A percentile compares a stretch with the other conserved stretches of the same genome.
phyloP scores from a whole-genome alignment of 2,113 vertebrate genomes.

The Xenus cinereus region DNA sequence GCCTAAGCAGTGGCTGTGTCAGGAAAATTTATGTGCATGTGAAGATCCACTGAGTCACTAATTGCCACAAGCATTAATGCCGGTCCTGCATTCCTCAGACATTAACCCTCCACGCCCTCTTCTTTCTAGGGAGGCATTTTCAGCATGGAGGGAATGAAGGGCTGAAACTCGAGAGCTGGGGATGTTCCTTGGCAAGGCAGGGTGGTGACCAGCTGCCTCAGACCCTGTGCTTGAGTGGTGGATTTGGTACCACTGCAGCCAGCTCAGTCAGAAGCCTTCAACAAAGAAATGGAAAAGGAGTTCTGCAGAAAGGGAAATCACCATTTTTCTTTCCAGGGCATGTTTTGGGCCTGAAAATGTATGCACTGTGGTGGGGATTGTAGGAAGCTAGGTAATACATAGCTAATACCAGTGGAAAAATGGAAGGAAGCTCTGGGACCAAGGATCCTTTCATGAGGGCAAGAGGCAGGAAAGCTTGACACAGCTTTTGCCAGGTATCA shows the following conservation, averaged over 20 bases:
- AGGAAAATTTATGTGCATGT: neutral
- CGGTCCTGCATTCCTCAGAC: neutral
- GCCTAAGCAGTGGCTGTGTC: neutral
- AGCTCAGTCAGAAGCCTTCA: neutral
- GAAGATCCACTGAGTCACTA: neutral
- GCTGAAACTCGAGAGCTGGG: neutral
- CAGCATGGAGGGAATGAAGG: neutral
- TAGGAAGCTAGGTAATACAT: neutral
- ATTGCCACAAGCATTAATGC: neutral
- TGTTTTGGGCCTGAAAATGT: neutral
- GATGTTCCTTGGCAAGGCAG: neutral
- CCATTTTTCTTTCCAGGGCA: neutral
- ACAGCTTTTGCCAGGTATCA: neutral
- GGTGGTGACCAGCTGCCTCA: neutral
- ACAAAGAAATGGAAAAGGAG: neutral
- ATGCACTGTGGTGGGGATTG: accelerated
- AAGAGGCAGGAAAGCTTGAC: neutral
- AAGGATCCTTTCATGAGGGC: neutral
- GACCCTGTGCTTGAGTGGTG: neutral
- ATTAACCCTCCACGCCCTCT: neutral
- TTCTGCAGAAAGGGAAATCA: neutral
- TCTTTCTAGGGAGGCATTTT: neutral
- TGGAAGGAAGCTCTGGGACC: neutral
- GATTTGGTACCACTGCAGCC: neutral
- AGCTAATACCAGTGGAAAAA: neutral